phyloP scores from a whole-genome alignment of 2,797 vertebrate species.

The Aphelocoma californica region DNA sequence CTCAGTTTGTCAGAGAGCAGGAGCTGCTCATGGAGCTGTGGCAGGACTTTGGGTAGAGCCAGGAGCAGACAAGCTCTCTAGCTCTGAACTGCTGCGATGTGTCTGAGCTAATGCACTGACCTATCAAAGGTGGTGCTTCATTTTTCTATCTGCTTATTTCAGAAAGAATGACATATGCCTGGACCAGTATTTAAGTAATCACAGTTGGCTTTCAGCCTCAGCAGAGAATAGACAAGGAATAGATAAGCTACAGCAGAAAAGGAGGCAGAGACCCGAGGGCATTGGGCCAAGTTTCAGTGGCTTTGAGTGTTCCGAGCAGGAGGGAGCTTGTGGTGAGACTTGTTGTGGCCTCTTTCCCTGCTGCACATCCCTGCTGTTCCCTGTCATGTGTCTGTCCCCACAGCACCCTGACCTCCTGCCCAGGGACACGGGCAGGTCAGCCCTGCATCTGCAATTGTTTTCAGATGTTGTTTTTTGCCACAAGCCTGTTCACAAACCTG shows the following conservation, averaged over 20 bases:
- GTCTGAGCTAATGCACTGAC: background rate
- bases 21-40: accelerated
- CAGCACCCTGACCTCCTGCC: background rate
- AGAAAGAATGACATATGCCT: background rate
- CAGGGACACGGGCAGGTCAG: background rate
- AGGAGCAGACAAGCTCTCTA: background rate
- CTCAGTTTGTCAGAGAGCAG: background rate
- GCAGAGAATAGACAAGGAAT: background rate
- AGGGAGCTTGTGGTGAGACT: background rate
- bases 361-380: background rate
- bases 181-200: background rate
- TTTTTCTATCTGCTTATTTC: background rate
- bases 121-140: background rate
- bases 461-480: background rate
- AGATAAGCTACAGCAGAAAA: background rate
- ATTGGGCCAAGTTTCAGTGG: background rate
- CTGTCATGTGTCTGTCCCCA: background rate
- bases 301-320: background rate
- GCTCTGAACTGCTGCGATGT: background rate
- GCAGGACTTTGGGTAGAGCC: background rate
- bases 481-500: background rate
- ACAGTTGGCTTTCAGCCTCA: constrained; percentile 20
- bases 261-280: constrained; percentile 1
- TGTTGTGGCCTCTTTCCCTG: background rate
- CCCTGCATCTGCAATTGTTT: background rate